Percentiles rank a stretch among this genome's conserved stretches.
Conservation (phyloP, 53 echinoderm and acorn worm genomes). For the Arbacia lixula region DNA sequence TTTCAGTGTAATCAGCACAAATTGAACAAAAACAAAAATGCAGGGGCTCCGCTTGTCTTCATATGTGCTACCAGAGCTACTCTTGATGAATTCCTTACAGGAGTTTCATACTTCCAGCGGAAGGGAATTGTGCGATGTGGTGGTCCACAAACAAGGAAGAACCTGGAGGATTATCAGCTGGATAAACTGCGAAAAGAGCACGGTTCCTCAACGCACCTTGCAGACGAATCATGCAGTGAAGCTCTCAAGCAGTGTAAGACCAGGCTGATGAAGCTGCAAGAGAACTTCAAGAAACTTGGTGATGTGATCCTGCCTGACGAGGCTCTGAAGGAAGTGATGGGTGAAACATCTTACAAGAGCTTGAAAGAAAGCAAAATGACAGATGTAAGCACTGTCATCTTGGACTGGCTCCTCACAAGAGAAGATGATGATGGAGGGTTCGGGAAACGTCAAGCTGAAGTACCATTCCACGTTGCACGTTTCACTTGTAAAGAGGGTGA, state of each 20-base stretch:
- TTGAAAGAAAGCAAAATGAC: neutral
- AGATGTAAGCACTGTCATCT: neutral
- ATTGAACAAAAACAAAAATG: neutral
- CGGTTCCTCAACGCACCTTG: neutral
- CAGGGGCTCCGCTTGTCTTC: conserved; percentile 68
- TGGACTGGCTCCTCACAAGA: conserved; percentile 10
- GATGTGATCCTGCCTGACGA: conserved; percentile 30
- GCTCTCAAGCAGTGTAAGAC: too few species aligned
- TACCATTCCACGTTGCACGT: neutral
- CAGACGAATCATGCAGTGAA: neutral
- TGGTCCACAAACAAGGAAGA: neutral
- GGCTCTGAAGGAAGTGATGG: conserved; percentile 26
- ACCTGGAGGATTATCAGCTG: conserved; percentile 6
- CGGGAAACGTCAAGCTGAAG: neutral
- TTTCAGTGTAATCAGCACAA: conserved; percentile 51
- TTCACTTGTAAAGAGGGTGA: neutral
- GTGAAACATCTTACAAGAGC: conserved; percentile 15
- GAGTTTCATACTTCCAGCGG: conserved; percentile 63
- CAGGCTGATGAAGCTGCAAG: conserved; percentile 1
- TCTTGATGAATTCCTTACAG: conserved; percentile 92
- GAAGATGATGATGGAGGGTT: neutral
- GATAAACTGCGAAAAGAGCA: neutral
- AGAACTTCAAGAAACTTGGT: conserved; percentile 2
- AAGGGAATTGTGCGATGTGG: conserved; percentile 68
- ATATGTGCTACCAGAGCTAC: conserved; percentile 91